Percentiles rank a stretch among this genome's conserved stretches.
These are phyloP conservation scores for Champsocephalus esox DNA, from an alignment of 2,797 vertebrate species.

Conservation along the genomic window DNA sequence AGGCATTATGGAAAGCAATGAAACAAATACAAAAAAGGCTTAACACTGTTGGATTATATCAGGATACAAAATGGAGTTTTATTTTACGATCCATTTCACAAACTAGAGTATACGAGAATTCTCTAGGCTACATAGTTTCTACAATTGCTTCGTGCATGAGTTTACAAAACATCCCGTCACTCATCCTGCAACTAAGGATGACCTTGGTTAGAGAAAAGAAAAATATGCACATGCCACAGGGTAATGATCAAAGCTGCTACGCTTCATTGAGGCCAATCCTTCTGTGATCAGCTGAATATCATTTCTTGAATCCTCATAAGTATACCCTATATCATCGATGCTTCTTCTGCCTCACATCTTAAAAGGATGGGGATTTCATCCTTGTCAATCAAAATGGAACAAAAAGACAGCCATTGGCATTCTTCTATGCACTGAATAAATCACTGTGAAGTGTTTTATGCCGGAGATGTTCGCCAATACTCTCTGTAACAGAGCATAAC, in stretches of 20 bases:
- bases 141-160: constrained; percentile 11
- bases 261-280: constrained; percentile 33
- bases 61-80: constrained; percentile 21
- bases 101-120: constrained; percentile 27
- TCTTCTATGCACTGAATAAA: constrained; percentile 27
- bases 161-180: constrained; percentile 40
- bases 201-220: constrained; percentile 45
- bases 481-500: constrained; percentile 54
- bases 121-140: constrained; percentile 19
- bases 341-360: constrained; percentile 23
- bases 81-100: constrained; percentile 46
- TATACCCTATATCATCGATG: constrained; percentile 6
- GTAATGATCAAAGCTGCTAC: constrained; percentile 46
- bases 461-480: constrained; percentile 8
- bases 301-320: constrained; percentile 47
- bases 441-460: constrained; percentile 46
- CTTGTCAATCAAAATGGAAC: constrained; percentile 39
- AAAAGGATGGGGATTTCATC: constrained; percentile 36
- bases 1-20: constrained; percentile 27
- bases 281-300: constrained; percentile 39
- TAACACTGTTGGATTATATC: background rate
- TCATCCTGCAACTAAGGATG: constrained; percentile 33
- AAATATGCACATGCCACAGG: constrained; percentile 26
- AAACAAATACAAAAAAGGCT: background rate
- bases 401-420: constrained; percentile 36